Base-by-base conservation (phyloP, 64 coral and sea anemone species). In the Porites lutea region DNA sequence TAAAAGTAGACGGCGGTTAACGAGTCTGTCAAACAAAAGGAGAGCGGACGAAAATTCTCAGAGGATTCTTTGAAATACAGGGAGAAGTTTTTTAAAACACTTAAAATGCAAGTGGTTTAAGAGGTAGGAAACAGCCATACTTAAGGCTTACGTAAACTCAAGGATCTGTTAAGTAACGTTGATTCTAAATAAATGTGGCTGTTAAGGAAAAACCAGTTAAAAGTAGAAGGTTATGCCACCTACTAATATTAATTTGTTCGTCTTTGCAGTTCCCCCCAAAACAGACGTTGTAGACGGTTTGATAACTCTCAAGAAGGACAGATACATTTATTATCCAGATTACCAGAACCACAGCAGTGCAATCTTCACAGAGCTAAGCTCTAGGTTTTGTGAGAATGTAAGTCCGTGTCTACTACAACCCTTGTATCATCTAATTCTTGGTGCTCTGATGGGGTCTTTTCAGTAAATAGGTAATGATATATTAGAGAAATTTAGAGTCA, bases 301-400 rank as follows among this genome's bases (percentile, higher is more conserved):
- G 46, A 13, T 82, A 46, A 82, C 59, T 13, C 79, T 82, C 2
- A 18, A 18, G 21, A 59, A 8, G 77, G 7, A 12, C 6, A 9
- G 5, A 47, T 48, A 16, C 79, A 6, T 63, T 43, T 82, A 82
- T 82, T 57, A 82, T 20, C 9, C 27, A 59, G 79, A 82, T 27
- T 82, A 82, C 79, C 59, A 64, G 12, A 82, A 82, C 43, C 79
- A 82, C 5, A 82, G 79, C 79, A 82, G 79, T 63, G n/a, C 59
- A 60, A 62, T 21, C 58, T 82, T 63, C 58, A 59, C 11, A 11
- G 58, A 63, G 2, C 11, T 82, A 9, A 82, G 79, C 27, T 8
- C 4, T 4, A 3, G 1, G 43, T 82, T 82, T 44, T 47, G 6
- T 37, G 12, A 5, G 11, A 82, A 47, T 82, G 79, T 82, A 64